Percentiles rank a stretch among this genome's conserved stretches.
phyloP scores from a whole-genome alignment of 2,797 vertebrate species.

The Falco rusticolus region DNA sequence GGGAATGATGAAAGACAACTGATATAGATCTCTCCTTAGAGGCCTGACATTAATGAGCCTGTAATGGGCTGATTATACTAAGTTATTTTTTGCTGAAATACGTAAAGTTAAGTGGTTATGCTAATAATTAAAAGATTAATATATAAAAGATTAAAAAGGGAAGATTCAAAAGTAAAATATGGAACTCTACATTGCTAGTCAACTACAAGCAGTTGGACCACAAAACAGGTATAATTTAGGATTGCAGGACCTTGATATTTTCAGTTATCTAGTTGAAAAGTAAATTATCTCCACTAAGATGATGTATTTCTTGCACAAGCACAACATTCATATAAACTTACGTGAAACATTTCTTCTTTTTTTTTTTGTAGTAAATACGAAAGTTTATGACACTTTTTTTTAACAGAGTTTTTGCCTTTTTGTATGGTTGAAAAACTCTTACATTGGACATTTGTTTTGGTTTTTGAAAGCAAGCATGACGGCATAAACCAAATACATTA shows the following conservation, averaged over 20 bases:
- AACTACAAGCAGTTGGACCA: not conserved
- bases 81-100: constrained; percentile 27
- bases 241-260: not conserved
- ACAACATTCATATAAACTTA: not conserved
- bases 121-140: not conserved
- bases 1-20: not conserved
- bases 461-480: not conserved
- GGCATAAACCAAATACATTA: not conserved
- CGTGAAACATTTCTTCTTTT: not conserved
- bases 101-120: not conserved
- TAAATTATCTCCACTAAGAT: not conserved
- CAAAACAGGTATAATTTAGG: not conserved
- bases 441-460: not conserved
- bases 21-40: constrained; percentile 7
- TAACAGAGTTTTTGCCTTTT: not conserved
- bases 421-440: not conserved
- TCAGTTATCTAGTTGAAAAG: not conserved
- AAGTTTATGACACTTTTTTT: not conserved
- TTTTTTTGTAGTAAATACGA: not conserved
- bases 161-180: not conserved
- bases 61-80: constrained; percentile 15
- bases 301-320: not conserved
- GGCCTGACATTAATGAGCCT: not conserved
- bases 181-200: not conserved
- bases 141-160: not conserved